phyloP scores from a whole-genome alignment of 64 coral and sea anemone species.

The Hydrozoanthus tunicans region DNA sequence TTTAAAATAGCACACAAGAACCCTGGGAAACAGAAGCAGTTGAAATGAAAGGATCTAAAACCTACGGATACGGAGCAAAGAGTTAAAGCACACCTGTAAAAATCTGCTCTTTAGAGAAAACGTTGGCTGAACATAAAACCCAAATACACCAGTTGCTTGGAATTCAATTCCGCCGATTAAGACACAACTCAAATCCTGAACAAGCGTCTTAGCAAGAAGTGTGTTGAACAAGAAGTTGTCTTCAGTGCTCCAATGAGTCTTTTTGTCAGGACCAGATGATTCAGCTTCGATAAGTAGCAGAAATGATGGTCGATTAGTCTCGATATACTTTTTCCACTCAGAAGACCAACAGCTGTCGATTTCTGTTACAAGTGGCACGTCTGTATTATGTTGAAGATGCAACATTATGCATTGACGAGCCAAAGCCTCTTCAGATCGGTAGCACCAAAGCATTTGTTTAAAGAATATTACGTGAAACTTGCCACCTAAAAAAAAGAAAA shows the following conservation, averaged over 20 bases:
- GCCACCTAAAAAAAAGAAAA: slow-evolving; percentile 41
- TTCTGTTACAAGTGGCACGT: slow-evolving; percentile 44
- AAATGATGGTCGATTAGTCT: slow-evolving; percentile 62
- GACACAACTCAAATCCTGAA: slow-evolving; percentile 69
- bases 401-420: slow-evolving; percentile 66
- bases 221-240: slow-evolving; percentile 48
- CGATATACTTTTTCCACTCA: slow-evolving; percentile 55
- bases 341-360: slow-evolving; percentile 59
- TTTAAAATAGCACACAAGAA: too few relatives aligned
- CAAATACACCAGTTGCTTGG: slow-evolving; percentile 53
- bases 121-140: slow-evolving; percentile 41
- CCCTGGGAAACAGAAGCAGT: too few relatives aligned
- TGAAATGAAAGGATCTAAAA: too few relatives aligned
- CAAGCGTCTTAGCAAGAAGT: slow-evolving; percentile 44
- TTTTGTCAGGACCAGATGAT: background rate
- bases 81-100: background rate
- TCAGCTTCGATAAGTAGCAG: slow-evolving; percentile 63
- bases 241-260: background rate
- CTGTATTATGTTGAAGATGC: slow-evolving; percentile 67
- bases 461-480: slow-evolving; percentile 78
- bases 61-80: too few relatives aligned
- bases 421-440: slow-evolving; percentile 25
- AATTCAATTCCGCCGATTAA: slow-evolving; percentile 71
- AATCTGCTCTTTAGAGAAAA: background rate
- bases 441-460: slow-evolving; percentile 75